Evolutionary conservation across 2,888 invertebrate species (phyloP).

Genomic region (Brenthis daphne): DNA sequence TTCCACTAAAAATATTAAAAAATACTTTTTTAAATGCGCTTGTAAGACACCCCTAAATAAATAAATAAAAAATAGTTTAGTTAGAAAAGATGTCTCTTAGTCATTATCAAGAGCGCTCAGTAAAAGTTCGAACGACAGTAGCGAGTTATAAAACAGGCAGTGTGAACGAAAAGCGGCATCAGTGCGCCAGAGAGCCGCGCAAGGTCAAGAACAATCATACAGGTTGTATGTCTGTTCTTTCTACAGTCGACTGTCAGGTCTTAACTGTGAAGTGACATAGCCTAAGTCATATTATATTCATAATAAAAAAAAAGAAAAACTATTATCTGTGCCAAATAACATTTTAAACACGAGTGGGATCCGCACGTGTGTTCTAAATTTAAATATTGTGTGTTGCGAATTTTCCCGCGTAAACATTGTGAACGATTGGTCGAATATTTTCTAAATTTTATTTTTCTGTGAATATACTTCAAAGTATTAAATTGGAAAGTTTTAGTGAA

Average conservation of each 20-base stretch:
- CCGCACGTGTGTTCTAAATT: conserved; percentile 60
- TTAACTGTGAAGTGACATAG: conserved; percentile 63
- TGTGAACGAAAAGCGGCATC: conserved; percentile 70
- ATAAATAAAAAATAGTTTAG: neutral
- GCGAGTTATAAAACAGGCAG: conserved; percentile 76
- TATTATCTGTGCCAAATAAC: conserved; percentile 35
- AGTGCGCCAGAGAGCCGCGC: conserved; percentile 67
- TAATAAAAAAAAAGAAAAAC: conserved; percentile 44
- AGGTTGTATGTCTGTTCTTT: conserved; percentile 53
- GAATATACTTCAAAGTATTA: conserved; percentile 19
- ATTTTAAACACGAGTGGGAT: conserved; percentile 38
- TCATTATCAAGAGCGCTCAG: conserved; percentile 47
- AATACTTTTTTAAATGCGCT: too few relatives aligned
- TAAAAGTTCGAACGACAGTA: conserved; percentile 74
- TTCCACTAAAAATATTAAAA: too few relatives aligned
- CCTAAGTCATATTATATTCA: conserved; percentile 41
- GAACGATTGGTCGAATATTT: conserved; percentile 22
- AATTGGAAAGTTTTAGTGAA: conserved; percentile 28
- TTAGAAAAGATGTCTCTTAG: conserved; percentile 32
- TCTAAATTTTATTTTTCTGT: conserved; percentile 2
- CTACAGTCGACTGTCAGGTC: conserved; percentile 63
- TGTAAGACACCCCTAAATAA: too few relatives aligned
- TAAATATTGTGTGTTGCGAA: conserved; percentile 48
- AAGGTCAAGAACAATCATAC: conserved; percentile 72
- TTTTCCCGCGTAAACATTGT: conserved; percentile 44